phyloP scores from a whole-genome alignment of 1,140 invertebrate species.

The Pomacea maculata region DNA sequence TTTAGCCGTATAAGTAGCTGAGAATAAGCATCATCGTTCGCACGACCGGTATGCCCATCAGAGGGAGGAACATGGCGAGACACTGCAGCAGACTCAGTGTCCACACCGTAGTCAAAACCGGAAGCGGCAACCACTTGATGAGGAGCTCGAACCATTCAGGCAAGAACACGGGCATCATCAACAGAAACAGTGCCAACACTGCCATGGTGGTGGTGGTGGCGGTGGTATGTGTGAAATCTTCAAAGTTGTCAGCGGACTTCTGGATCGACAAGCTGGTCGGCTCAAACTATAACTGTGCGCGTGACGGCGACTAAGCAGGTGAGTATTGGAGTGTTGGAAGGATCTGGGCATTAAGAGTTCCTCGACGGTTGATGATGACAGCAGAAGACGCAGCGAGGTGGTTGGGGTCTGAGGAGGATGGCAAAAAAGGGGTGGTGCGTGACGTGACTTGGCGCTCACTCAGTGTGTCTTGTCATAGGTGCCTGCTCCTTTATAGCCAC shows the following conservation, averaged over 20 bases:
- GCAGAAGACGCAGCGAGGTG: not conserved
- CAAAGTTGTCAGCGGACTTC: no score
- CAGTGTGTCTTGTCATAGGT: conserved; percentile 57
- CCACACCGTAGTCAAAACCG: no score
- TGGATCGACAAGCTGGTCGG: no score
- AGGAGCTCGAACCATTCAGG: no score
- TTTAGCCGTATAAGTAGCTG: not conserved
- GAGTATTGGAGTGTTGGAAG: not conserved
- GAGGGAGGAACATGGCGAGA: not conserved
- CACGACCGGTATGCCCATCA: not conserved
- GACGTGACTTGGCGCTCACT: conserved; percentile 25
- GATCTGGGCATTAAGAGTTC: not conserved
- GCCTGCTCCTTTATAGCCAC: conserved; percentile 65
- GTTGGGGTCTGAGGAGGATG: not conserved
- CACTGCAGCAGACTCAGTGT: no score
- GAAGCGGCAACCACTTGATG: no score
- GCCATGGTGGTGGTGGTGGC: no score
- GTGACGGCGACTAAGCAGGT: not conserved
- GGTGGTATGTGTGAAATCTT: no score
- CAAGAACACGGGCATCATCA: no score
- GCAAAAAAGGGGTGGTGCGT: not conserved
- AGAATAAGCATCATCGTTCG: not conserved
- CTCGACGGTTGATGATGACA: no score
- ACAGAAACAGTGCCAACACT: no score
- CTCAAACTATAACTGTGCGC: no score